Conservation (phyloP, 2,113 vertebrate species). For the Benthochromis sp. region DNA sequence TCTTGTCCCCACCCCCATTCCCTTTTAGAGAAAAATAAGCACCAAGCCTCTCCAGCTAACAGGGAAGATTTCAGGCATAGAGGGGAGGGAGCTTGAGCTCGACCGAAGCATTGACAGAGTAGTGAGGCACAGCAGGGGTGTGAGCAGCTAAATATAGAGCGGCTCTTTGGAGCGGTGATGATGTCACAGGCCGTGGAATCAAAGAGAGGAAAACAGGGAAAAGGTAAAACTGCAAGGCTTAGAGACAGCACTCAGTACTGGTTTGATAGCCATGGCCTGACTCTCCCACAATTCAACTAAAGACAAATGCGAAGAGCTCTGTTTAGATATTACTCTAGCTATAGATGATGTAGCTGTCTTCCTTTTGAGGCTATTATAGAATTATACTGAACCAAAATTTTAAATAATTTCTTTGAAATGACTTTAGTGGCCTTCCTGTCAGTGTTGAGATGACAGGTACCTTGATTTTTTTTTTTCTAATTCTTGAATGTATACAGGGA, state of each 20-base stretch:
- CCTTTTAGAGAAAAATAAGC: background rate
- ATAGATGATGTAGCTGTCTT: background rate
- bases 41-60: background rate
- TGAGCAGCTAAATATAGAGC: constrained; percentile 73
- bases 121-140: constrained; percentile 63
- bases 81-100: constrained; percentile 31
- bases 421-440: background rate
- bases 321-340: background rate
- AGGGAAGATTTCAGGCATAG: constrained; percentile 25
- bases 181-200: constrained; percentile 65
- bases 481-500: background rate
- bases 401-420: background rate
- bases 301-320: background rate
- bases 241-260: constrained; percentile 1
- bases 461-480: background rate
- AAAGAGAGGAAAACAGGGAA: constrained; percentile 24
- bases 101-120: constrained; percentile 62
- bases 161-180: constrained; percentile 66
- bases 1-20: background rate
- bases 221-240: constrained; percentile 15
- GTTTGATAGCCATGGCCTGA: background rate
- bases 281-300: background rate
- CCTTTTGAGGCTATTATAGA: background rate
- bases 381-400: background rate
- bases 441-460: background rate